phyloP scores from a whole-genome alignment of 2,797 vertebrate species.

The Ctenopoma multispine region DNA sequence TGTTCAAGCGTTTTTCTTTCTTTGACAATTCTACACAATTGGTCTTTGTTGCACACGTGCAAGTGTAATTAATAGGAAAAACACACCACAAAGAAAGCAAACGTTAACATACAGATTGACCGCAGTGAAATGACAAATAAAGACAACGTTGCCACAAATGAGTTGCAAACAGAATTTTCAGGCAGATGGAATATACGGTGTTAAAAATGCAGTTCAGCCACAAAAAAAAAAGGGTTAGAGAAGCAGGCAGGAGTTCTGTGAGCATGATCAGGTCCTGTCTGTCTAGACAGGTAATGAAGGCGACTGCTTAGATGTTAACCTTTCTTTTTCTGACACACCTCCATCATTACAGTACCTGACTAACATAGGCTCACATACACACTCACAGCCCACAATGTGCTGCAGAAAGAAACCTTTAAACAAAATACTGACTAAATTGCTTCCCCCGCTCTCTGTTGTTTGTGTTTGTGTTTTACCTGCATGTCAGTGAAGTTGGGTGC shows the following conservation, averaged over 20 bases:
- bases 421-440: background rate
- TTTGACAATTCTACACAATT: slow-evolving; percentile 99
- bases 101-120: slow-evolving; percentile 40
- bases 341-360: slow-evolving; percentile 20
- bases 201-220: slow-evolving; percentile 30
- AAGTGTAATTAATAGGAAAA: slow-evolving; percentile 79
- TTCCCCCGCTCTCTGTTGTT: background rate
- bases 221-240: slow-evolving; percentile 33
- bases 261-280: slow-evolving; percentile 9
- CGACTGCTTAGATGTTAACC: slow-evolving; percentile 16
- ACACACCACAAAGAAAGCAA: slow-evolving; percentile 58
- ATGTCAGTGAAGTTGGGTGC: slow-evolving; percentile 98
- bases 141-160: slow-evolving; percentile 30
- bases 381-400: slow-evolving; percentile 1
- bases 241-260: slow-evolving; percentile 22
- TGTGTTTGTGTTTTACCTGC: slow-evolving; percentile 88
- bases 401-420: slow-evolving; percentile 10
- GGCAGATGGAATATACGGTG: slow-evolving; percentile 29
- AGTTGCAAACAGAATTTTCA: slow-evolving; percentile 50
- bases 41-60: slow-evolving; percentile 91
- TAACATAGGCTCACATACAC: slow-evolving; percentile 1
- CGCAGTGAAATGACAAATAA: slow-evolving; percentile 65
- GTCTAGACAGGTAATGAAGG: slow-evolving; percentile 22
- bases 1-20: slow-evolving; percentile 99
- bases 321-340: slow-evolving; percentile 21